These are phyloP conservation scores for Colistium nudipinnis DNA, from an alignment of 2,113 vertebrate genomes.

Conservation along the genomic window DNA sequence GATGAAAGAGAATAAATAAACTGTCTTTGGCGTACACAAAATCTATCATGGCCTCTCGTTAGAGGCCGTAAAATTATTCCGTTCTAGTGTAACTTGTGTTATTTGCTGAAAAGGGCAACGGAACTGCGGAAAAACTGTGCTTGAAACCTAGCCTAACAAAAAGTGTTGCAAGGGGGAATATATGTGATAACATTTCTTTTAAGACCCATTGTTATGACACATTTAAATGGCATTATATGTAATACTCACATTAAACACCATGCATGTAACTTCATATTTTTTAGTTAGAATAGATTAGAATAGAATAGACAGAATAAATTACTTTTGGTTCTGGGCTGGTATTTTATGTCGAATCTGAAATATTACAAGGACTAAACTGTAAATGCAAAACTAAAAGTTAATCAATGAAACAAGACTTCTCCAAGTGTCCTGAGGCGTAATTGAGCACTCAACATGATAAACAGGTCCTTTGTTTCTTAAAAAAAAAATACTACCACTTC, in stretches of 20 bases:
- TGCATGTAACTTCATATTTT: neutral
- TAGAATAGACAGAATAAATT: neutral
- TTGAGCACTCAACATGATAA: neutral
- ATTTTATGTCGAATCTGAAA: neutral
- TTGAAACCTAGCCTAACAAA: neutral
- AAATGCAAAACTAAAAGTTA: neutral
- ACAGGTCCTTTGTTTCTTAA: too few relatives aligned
- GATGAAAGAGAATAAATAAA: conserved; percentile 41
- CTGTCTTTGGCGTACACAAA: conserved; percentile 9
- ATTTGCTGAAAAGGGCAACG: conserved; percentile 13
- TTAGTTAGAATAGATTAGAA: conserved; percentile 14
- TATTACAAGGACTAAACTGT: neutral
- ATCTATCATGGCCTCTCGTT: conserved; percentile 28
- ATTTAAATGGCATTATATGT: neutral
- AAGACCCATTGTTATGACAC: neutral
- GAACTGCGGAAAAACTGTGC: neutral
- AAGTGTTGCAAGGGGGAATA: neutral
- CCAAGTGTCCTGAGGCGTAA: neutral
- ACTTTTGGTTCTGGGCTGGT: neutral
- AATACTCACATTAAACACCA: neutral
- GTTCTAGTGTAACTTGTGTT: conserved; percentile 33
- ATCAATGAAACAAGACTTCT: neutral
- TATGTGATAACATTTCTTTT: too few relatives aligned
- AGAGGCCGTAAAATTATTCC: conserved; percentile 1
- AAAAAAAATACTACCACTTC: neutral